These are phyloP conservation scores for Caenorhabditis auriculariae DNA, from an alignment of 2,888 invertebrate species.

Conservation along the genomic window DNA sequence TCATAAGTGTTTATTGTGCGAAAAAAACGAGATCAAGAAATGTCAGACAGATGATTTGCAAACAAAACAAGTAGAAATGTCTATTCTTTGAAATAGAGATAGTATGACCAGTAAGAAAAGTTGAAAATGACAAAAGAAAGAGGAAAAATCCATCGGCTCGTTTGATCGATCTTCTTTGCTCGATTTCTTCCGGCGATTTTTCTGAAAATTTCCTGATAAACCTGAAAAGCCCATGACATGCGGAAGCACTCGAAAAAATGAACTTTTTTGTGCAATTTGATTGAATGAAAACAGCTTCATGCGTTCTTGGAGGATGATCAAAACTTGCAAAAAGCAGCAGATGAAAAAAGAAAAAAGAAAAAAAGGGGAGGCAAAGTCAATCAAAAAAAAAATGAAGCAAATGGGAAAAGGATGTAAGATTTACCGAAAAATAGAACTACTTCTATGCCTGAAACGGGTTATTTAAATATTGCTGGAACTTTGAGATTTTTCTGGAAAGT, in stretches of 20 bases:
- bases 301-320: background rate
- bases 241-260: no score
- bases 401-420: background rate
- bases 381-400: slow-evolving; percentile 1
- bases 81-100: slow-evolving; percentile 45
- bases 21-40: no score
- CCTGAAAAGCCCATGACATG: background rate
- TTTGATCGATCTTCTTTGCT: slow-evolving; percentile 61
- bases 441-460: slow-evolving; percentile 13
- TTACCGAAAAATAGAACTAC: slow-evolving; percentile 27
- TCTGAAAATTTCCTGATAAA: slow-evolving; percentile 30
- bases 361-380: background rate
- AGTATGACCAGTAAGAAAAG: slow-evolving; percentile 61
- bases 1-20: no score
- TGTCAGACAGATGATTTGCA: no score
- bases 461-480: background rate
- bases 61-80: background rate
- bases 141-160: slow-evolving; percentile 60
- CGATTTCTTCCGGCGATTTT: slow-evolving; percentile 56
- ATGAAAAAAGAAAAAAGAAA: background rate
- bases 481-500: no score
- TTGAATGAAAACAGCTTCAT: slow-evolving; percentile 10
- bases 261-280: no score
- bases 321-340: slow-evolving; percentile 1
- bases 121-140: slow-evolving; percentile 60